phyloP scores from a whole-genome alignment of 1,140 invertebrate species.

The Dysdera silvatica region DNA sequence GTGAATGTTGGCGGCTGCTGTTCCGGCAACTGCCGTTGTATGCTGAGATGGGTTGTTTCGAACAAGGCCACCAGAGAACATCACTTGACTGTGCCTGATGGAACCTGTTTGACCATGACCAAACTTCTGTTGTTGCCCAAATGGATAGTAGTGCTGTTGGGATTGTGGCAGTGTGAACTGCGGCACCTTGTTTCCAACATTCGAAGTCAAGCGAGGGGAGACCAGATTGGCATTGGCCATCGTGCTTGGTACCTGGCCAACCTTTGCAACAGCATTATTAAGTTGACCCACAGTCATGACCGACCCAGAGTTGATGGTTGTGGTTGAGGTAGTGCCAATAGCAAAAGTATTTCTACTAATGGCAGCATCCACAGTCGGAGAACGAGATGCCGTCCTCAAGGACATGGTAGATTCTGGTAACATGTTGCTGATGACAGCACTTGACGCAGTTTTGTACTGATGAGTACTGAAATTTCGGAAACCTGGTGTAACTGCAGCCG shows the following conservation, averaged over 20 bases:
- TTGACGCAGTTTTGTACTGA: slow-evolving; percentile 24
- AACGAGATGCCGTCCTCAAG: slow-evolving; percentile 7
- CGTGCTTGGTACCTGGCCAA: slow-evolving; percentile 11
- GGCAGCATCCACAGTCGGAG: slow-evolving; percentile 17
- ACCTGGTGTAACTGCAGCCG: slow-evolving; percentile 22
- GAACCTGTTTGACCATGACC: slow-evolving; percentile 3
- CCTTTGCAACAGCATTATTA: not conserved
- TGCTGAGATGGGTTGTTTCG: slow-evolving; percentile 22
- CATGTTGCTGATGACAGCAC: slow-evolving; percentile 18
- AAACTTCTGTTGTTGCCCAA: slow-evolving; percentile 24
- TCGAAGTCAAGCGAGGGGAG: slow-evolving; percentile 2
- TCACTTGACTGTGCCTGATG: slow-evolving; percentile 15
- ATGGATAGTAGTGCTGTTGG: slow-evolving; percentile 21
- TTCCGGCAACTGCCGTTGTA: slow-evolving; percentile 5
- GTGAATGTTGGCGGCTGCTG: slow-evolving; percentile 18
- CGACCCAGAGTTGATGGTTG: slow-evolving; percentile 11
- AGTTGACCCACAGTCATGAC: slow-evolving; percentile 14
- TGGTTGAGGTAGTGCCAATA: slow-evolving; percentile 13
- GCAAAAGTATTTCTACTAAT: slow-evolving; percentile 6
- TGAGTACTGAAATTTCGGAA: slow-evolving; percentile 26
- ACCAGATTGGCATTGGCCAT: not conserved
- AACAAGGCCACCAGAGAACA: slow-evolving; percentile 15
- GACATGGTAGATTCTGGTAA: slow-evolving; percentile 8
- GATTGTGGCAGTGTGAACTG: slow-evolving; percentile 21
- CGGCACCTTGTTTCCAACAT: slow-evolving; percentile 2